Conservation (phyloP, 2,888 invertebrate genomes). For the Chloroclysta siterata region DNA sequence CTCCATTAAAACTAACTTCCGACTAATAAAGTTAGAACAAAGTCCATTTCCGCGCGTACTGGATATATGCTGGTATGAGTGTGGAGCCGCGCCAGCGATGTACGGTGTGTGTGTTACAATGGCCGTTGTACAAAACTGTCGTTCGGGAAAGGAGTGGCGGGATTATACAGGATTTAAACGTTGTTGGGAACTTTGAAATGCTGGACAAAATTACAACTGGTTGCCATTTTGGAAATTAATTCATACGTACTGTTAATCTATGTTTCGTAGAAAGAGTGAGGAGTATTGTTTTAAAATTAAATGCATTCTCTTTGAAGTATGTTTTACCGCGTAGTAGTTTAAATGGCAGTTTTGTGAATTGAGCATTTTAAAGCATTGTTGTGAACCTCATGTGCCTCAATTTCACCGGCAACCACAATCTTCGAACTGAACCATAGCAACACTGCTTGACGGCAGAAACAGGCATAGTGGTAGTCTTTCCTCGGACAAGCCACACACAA, state of each 20-base stretch:
- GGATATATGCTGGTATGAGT: constrained; percentile 47
- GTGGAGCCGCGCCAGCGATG: constrained; percentile 47
- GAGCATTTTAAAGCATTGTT: no score
- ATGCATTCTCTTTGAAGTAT: neutral
- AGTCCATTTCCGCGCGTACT: constrained; percentile 60
- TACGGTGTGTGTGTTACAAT: constrained; percentile 47
- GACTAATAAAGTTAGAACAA: constrained; percentile 63
- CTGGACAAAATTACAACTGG: constrained; percentile 19
- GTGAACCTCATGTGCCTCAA: no score
- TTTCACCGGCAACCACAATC: no score
- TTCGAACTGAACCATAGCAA: no score
- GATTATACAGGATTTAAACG: constrained; percentile 33
- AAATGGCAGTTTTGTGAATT: no score
- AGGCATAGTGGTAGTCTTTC: no score
- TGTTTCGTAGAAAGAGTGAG: neutral
- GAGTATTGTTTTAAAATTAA: neutral
- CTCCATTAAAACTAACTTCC: constrained; percentile 63
- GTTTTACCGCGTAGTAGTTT: neutral
- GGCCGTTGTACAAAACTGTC: constrained; percentile 44
- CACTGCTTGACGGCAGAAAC: no score
- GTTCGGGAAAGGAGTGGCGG: constrained; percentile 39
- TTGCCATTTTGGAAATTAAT: constrained; percentile 3
- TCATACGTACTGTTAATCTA: neutral
- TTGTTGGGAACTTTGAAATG: constrained; percentile 31
- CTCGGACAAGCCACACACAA: no score